These are phyloP conservation scores for Cuculus canorus DNA, from an alignment of 2,797 vertebrate genomes.

Conservation along the genomic window DNA sequence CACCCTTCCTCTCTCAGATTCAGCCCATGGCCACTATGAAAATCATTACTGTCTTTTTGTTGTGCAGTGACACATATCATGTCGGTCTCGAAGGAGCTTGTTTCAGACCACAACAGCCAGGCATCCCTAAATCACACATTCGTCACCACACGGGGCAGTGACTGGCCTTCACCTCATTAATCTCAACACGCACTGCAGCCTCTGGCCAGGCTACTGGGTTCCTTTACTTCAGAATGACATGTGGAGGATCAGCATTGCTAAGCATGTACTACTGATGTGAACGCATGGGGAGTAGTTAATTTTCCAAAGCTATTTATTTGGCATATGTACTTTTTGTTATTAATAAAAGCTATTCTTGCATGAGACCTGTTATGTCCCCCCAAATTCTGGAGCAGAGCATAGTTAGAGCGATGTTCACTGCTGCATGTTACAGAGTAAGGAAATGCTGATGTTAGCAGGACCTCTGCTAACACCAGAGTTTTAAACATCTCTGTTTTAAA, in stretches of 20 bases:
- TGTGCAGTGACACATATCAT: fast-evolving
- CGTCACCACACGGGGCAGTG: neutral
- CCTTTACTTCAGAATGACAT: neutral
- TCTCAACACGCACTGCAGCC: neutral
- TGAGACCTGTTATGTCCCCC: neutral
- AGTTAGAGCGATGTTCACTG: constrained; percentile 12
- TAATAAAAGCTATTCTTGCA: neutral
- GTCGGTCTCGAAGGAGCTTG: fast-evolving
- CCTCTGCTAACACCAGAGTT: no score
- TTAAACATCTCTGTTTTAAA: neutral
- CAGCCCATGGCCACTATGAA: neutral
- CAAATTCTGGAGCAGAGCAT: neutral
- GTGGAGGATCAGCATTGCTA: neutral
- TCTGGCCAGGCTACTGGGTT: neutral
- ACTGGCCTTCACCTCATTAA: neutral
- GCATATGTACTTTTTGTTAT: neutral
- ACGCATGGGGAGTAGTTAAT: neutral
- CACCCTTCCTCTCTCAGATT: neutral
- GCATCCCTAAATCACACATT: neutral
- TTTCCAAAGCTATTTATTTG: neutral
- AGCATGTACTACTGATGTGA: neutral
- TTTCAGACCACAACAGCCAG: neutral
- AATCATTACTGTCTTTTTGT: neutral
- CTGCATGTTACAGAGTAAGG: neutral
- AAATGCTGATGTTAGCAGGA: constrained; percentile 18